Evolutionary conservation across 2,113 vertebrate genomes (phyloP), one percentile per base, ranked within the genome.

Genomic region (Centrocercus urophasianus): DNA sequence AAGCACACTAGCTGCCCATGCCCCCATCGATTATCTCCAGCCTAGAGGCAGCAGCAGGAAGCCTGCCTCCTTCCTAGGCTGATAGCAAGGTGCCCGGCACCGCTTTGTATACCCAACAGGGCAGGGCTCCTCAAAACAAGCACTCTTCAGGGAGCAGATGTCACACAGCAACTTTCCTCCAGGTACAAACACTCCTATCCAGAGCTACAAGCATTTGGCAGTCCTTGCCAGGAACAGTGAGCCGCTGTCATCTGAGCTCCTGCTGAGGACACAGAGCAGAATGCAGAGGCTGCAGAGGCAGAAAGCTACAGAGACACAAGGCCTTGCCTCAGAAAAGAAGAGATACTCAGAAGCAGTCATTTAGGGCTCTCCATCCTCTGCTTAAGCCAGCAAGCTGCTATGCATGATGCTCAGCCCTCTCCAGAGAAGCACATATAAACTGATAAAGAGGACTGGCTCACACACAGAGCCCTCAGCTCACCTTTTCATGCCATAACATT

Each of bases 241-340:
- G 47, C 4, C 63, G 14, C 32, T 78, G 16, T 6, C 38, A 43
- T 4, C 10, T 11, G 20, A 67, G 27, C 48, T 45, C 47, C 25
- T 28, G 13, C 11, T 24, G 52, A 81, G 28, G 67, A 20, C 30
- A 59, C 19, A 56, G 20, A 69, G 36, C 20, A 48, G 61, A 42
- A 63, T 16, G 17, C 61, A 60, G 24, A 0, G 5, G 4, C 8
- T 20, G 25, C 1, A 21, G 0, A 34, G 32, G 5, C 20, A 2
- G 21, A 92, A 7, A 77, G 25, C 70, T 57, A 34, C 0, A 1
- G 6, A 80, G 36, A 13, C 18, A 64, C 5, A 21, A 84, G 42
- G 60, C 34, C 30, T 30, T 45, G 42, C 43, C 87, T 87, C 8
- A 1, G 28, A 86, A 89, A 8, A 63, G 48, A 45, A 28, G 11